Conservation (phyloP, 2,888 invertebrate genomes). For the Apamea anceps region DNA sequence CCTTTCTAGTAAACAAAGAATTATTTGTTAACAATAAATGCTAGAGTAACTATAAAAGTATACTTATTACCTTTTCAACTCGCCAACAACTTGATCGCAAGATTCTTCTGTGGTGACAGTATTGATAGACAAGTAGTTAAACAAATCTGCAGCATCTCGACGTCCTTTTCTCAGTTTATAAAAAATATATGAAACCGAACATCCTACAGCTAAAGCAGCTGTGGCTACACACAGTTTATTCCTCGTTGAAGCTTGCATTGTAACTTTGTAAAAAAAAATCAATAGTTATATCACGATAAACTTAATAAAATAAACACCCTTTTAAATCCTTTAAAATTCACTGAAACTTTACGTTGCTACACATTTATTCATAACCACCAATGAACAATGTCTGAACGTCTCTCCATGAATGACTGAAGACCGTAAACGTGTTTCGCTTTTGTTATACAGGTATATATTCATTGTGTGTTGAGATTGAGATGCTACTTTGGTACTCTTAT, state of each 20-base stretch:
- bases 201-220: slow-evolving; percentile 72
- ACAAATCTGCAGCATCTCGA: slow-evolving; percentile 72
- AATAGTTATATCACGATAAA: neutral
- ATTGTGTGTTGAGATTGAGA: neutral
- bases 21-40: slow-evolving; percentile 5
- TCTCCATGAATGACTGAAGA: slow-evolving; percentile 33
- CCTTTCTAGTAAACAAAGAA: slow-evolving; percentile 5
- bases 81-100: slow-evolving; percentile 77
- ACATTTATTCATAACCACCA: slow-evolving; percentile 1
- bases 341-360: neutral
- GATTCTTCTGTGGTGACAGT: slow-evolving; percentile 73
- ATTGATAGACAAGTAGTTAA: slow-evolving; percentile 77
- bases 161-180: slow-evolving; percentile 66
- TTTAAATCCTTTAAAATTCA: neutral
- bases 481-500: neutral
- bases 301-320: neutral
- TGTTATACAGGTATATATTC: neutral
- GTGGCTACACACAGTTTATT: slow-evolving; percentile 71
- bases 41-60: neutral
- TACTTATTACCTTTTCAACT: slow-evolving; percentile 78
- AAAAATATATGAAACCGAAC: slow-evolving; percentile 72
- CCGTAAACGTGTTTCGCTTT: neutral
- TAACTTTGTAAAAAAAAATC: slow-evolving; percentile 9
- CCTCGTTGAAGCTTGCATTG: slow-evolving; percentile 69
- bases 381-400: neutral